phyloP scores from a whole-genome alignment of 2,113 vertebrate genomes.

The Erythrolamprus reginae region DNA sequence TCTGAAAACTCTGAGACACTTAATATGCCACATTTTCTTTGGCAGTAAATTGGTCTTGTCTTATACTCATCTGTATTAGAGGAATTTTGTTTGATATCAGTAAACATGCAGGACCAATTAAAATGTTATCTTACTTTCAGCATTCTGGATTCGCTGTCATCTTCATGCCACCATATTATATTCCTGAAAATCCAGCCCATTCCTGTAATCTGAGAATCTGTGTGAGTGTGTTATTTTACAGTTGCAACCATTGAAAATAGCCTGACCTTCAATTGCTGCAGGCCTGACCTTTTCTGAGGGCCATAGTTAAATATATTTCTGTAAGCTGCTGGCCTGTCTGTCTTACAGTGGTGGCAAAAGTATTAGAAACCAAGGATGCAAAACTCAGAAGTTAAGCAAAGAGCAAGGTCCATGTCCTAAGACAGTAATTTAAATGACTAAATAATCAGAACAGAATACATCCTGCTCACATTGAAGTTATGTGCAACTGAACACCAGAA shows the following conservation, averaged over 20 bases:
- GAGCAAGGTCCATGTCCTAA: not conserved
- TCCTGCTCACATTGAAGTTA: not conserved
- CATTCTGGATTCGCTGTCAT: not conserved
- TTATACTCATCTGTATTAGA: not conserved
- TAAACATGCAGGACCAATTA: not conserved
- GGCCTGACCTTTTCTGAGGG: conserved; percentile 10
- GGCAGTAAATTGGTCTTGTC: not conserved
- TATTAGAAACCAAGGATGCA: not conserved
- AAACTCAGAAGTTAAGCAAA: not conserved
- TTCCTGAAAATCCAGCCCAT: not conserved
- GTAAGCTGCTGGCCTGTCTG: not conserved
- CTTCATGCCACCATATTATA: not conserved
- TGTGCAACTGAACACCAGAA: not conserved
- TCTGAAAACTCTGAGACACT: not conserved
- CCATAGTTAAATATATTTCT: conserved; percentile 16
- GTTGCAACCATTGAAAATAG: conserved; percentile 12
- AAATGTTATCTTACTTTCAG: not conserved
- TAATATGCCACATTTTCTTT: not conserved
- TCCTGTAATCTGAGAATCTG: conserved; percentile 12
- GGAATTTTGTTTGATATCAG: not conserved
- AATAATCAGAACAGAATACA: no score
- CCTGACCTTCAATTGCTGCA: conserved; percentile 12
- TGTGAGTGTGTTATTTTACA: not conserved
- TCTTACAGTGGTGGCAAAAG: not conserved
- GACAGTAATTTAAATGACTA: no score